Percentiles rank a stretch among this genome's conserved stretches.
phyloP scores from a whole-genome alignment of 2,113 vertebrate species.

The Ahaetulla prasina region DNA sequence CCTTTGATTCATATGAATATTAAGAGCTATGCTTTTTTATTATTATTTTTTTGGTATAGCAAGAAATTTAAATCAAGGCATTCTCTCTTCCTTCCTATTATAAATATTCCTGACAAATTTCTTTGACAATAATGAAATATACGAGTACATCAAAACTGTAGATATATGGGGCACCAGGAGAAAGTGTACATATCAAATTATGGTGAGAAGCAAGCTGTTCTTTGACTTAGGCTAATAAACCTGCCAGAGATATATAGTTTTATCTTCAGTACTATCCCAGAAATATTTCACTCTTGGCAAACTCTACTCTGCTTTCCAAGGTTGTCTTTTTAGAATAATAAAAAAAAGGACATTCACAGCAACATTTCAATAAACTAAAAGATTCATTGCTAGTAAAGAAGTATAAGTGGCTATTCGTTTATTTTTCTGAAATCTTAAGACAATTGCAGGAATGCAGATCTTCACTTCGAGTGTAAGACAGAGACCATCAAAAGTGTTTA shows the following conservation, averaged over 20 bases:
- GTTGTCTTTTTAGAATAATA: neutral
- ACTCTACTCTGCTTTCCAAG: neutral
- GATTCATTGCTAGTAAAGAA: neutral
- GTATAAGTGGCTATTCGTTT: neutral
- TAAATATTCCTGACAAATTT: slow-evolving; percentile 26
- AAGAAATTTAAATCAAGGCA: neutral
- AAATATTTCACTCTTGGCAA: slow-evolving; percentile 17
- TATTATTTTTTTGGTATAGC: neutral
- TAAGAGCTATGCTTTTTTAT: slow-evolving; percentile 5
- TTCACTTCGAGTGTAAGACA: neutral
- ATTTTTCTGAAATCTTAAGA: neutral
- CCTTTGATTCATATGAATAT: neutral
- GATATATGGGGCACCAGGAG: slow-evolving; percentile 11
- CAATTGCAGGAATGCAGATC: neutral
- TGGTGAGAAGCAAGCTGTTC: slow-evolving; percentile 10
- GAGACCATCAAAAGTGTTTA: neutral
- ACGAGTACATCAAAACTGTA: neutral
- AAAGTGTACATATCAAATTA: slow-evolving; percentile 22
- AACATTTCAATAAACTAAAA: neutral
- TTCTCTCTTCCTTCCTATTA: neutral
- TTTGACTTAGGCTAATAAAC: slow-evolving; percentile 22
- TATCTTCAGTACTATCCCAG: neutral
- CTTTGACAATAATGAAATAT: slow-evolving; percentile 31
- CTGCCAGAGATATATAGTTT: slow-evolving; percentile 9
- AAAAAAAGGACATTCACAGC: neutral